These are phyloP conservation scores for Lonchura striata DNA, from an alignment of 2,113 vertebrate genomes.

Conservation along the genomic window DNA sequence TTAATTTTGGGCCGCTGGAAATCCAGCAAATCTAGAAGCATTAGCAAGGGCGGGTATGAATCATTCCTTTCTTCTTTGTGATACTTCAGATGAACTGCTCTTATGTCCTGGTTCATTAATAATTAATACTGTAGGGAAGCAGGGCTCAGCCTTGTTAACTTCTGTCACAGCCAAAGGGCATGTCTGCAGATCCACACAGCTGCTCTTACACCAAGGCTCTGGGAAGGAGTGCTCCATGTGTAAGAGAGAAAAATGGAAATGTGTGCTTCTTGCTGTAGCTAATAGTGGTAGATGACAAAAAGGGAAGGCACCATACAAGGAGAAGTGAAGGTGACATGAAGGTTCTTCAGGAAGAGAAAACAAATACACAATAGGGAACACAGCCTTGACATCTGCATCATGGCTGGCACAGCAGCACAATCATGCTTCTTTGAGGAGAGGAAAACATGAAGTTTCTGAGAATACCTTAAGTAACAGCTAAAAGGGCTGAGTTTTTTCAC, in stretches of 20 bases:
- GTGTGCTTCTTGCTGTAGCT: neutral
- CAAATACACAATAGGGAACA: neutral
- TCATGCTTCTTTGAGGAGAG: rapidly evolving
- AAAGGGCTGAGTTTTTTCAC: neutral
- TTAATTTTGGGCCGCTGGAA: neutral
- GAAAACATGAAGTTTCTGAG: neutral
- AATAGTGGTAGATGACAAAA: neutral
- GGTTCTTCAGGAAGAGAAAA: neutral
- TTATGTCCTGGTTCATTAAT: constrained; percentile 60
- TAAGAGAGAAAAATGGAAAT: neutral
- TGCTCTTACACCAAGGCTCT: neutral
- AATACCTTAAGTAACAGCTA: neutral
- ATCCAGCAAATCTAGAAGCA: neutral
- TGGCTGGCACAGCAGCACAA: rapidly evolving
- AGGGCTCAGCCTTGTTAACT: neutral
- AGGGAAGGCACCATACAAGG: neutral
- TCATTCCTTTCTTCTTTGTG: constrained; percentile 25
- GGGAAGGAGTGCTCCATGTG: neutral
- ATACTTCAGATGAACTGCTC: constrained; percentile 33
- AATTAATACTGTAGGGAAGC: constrained; percentile 13
- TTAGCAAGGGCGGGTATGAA: neutral
- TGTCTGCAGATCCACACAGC: neutral
- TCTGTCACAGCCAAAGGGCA: neutral
- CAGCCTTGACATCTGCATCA: neutral
- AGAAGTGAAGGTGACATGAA: neutral